Percentiles rank a stretch among this genome's conserved stretches.
Evolutionary conservation across 2,888 invertebrate genomes (phyloP).

Genomic region (Lycia hirtaria): DNA sequence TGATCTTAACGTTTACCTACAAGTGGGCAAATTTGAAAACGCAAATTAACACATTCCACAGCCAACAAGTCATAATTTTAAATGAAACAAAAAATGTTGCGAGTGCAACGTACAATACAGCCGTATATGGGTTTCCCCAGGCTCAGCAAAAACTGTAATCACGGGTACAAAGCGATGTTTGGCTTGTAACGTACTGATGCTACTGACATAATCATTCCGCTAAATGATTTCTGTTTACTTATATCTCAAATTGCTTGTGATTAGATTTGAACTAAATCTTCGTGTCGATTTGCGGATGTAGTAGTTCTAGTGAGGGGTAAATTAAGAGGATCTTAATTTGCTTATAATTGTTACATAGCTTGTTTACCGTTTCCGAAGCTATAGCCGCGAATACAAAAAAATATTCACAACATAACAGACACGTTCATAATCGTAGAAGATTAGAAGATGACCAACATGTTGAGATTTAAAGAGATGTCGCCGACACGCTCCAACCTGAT

Average conservation of each 20-base stretch:
- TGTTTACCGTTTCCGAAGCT: too few species aligned
- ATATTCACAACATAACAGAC: too few species aligned
- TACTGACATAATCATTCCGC: constrained; percentile 28
- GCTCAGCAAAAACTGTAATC: constrained; percentile 31
- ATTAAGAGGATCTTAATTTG: neutral
- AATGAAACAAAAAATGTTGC: constrained; percentile 16
- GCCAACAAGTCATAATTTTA: constrained; percentile 12
- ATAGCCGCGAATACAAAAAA: too few species aligned
- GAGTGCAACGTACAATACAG: constrained; percentile 18
- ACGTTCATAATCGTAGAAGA: neutral
- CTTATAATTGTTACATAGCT: neutral
- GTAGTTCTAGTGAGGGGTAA: neutral
- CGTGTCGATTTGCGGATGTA: constrained; percentile 7
- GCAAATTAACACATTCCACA: constrained; percentile 23
- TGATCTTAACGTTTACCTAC: neutral
- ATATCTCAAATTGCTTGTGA: constrained; percentile 20
- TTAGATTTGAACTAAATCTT: constrained; percentile 2
- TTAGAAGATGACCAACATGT: neutral
- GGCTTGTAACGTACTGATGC: constrained; percentile 27
- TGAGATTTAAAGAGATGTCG: constrained; percentile 14
- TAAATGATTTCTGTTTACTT: constrained; percentile 25
- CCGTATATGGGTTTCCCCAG: constrained; percentile 24
- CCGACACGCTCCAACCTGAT: constrained; percentile 23
- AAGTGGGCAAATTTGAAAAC: neutral
- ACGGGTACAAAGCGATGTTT: constrained; percentile 29